These are phyloP conservation scores for Esox masquinongy DNA, from an alignment of 2,797 vertebrate genomes.

Conservation along the genomic window DNA sequence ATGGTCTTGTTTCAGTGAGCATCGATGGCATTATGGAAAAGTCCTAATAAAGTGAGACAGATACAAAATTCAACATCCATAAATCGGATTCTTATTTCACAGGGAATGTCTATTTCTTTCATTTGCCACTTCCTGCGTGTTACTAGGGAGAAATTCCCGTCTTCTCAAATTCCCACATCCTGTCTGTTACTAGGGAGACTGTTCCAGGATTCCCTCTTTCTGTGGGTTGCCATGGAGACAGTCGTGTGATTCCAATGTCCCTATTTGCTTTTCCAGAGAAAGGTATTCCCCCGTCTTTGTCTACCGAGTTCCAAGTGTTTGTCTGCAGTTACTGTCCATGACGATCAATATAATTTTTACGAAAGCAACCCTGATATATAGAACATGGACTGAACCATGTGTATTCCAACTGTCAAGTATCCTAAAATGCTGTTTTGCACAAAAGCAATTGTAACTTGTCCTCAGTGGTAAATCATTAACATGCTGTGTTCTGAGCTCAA, in stretches of 20 bases:
- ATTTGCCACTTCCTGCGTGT: conserved; percentile 22
- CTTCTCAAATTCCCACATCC: conserved; percentile 47
- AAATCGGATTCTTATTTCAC: neutral
- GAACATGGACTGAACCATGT: neutral
- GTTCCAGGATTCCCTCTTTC: conserved; percentile 66
- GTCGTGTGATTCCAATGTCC: conserved; percentile 55
- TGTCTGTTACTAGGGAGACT: conserved; percentile 72
- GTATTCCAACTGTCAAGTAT: neutral
- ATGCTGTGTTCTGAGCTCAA: neutral
- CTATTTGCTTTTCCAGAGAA: conserved; percentile 57
- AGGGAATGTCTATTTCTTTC: conserved; percentile 5
- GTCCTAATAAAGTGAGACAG: neutral
- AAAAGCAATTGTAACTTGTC: neutral
- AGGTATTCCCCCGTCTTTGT: conserved; percentile 67
- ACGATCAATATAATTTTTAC: conserved; percentile 30
- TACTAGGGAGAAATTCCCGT: conserved; percentile 61
- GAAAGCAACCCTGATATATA: neutral
- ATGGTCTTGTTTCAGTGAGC: too few relatives aligned
- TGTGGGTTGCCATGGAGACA: conserved; percentile 65
- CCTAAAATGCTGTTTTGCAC: neutral
- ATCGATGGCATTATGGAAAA: neutral
- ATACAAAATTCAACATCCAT: neutral
- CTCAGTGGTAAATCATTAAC: neutral
- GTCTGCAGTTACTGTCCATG: neutral
- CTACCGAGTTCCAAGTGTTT: neutral